A percentile compares a stretch with the other conserved stretches of the same genome.
phyloP scores from a whole-genome alignment of 1,140 invertebrate genomes.

The Spodoptera frugiperda region DNA sequence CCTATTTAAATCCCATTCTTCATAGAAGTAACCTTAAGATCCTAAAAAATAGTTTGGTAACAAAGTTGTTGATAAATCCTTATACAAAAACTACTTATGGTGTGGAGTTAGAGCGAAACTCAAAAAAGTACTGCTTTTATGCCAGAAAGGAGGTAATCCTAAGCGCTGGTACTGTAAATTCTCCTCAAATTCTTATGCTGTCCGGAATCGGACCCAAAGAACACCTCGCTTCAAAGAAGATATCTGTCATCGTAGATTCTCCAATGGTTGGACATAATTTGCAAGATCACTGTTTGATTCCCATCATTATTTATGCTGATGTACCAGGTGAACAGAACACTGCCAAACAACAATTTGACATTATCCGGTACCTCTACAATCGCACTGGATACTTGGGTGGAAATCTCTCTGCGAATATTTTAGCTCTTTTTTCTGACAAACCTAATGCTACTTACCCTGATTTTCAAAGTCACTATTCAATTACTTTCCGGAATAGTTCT shows the following conservation, averaged over 20 bases:
- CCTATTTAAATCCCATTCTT: constrained; percentile 87
- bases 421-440: constrained; percentile 66
- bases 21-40: constrained; percentile 89
- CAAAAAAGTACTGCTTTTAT: constrained; percentile 61
- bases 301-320: constrained; percentile 64
- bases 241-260: constrained; percentile 86
- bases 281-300: constrained; percentile 86
- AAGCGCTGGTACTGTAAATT: constrained; percentile 84
- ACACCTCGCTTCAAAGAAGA: constrained; percentile 75
- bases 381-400: constrained; percentile 66
- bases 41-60: constrained; percentile 87
- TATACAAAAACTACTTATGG: constrained; percentile 63
- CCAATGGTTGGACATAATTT: constrained; percentile 90
- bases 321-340: constrained; percentile 50
- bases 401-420: constrained; percentile 57
- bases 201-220: constrained; percentile 79
- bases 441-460: constrained; percentile 64
- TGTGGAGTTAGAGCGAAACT: constrained; percentile 68
- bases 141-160: constrained; percentile 85
- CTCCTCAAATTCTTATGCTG: constrained; percentile 84
- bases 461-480: constrained; percentile 68
- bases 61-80: constrained; percentile 71
- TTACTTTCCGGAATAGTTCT: constrained; percentile 56
- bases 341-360: constrained; percentile 54
- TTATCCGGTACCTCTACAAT: constrained; percentile 69